These are phyloP conservation scores for Diogma glabrata DNA, from an alignment of 2,888 invertebrate species.

Conservation along the genomic window DNA sequence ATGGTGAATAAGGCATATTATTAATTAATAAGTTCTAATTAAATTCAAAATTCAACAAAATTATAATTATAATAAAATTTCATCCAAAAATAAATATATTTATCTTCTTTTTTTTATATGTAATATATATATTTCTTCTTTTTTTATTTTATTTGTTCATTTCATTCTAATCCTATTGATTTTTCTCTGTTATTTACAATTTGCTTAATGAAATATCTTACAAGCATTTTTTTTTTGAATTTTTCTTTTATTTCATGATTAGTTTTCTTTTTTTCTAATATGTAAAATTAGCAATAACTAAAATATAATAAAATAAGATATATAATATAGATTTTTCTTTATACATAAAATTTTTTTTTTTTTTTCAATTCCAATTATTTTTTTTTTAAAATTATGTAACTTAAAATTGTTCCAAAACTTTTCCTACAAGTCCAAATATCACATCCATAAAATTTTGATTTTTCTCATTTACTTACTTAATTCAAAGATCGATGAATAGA, in stretches of 20 bases:
- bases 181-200: slow-evolving; percentile 3
- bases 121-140: slow-evolving; percentile 5
- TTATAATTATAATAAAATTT: not conserved
- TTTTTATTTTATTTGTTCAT: slow-evolving; percentile 3
- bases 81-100: slow-evolving; percentile 8
- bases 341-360: no score
- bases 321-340: not conserved
- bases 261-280: not conserved
- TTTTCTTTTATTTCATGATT: not conserved
- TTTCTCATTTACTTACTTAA: no score
- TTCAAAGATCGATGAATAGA: no score
- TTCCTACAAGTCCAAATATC: no score
- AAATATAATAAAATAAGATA: slow-evolving; percentile 5
- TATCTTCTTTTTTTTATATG: no score
- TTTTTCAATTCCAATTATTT: no score
- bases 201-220: slow-evolving; percentile 1
- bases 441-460: no score
- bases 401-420: no score
- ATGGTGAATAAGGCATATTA: slow-evolving; percentile 6
- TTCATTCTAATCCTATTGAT: not conserved
- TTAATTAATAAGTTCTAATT: not conserved
- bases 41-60: not conserved
- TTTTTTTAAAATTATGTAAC: no score
- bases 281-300: no score
- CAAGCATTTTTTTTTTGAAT: not conserved